Base-by-base conservation (phyloP, 2,113 vertebrate species). In the Sebastes schlegelii region DNA sequence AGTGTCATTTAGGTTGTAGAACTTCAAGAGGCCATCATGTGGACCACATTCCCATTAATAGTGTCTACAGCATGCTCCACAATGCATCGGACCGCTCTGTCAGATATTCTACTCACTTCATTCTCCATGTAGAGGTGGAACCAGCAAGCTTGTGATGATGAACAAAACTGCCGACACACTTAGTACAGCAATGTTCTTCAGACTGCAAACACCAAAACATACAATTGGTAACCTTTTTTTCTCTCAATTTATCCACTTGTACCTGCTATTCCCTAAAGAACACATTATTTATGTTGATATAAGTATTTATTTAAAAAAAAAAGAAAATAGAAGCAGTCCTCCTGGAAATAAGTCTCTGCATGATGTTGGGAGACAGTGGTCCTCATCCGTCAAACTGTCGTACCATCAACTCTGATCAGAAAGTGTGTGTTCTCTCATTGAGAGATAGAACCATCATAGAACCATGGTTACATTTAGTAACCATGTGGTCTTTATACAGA, bases 301-400 rank as follows among this genome's bases (percentile, higher is more conserved):
- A 82, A 54, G 34, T 51, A 78, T 89, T 66, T 79, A 57, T 79
- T 82, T 83, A 17, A 64, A 57, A 88, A 76, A 70, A 76, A 70
- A 72, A 64, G 74, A 87, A 79, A 75, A 82, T 10, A 84, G 81
- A 79, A 86, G 77, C 84, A 69, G 40, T 89, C 86, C 79, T 93
- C 70, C 83, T 78, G 74, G 74, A 89, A 69, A 70, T 78, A 76
- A 93, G 94, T 94, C 91, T 93, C 87, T 91, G 88, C 26, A 76
- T 84, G 86, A 91, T 76, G 77, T 79, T 90, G 85, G 34, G 73
- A 84, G 64, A n/a, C n/a, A 26, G 23, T 26, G 23, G 23, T 26
- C 23, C 23, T 26, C 23, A 26, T 26, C 23, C 23, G 2, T 26
- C 23, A 26, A 26, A 26, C 23, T 26, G 23, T 26, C 23, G 23